Conservation (phyloP, 2,113 vertebrate genomes). For the Promerops cafer region DNA sequence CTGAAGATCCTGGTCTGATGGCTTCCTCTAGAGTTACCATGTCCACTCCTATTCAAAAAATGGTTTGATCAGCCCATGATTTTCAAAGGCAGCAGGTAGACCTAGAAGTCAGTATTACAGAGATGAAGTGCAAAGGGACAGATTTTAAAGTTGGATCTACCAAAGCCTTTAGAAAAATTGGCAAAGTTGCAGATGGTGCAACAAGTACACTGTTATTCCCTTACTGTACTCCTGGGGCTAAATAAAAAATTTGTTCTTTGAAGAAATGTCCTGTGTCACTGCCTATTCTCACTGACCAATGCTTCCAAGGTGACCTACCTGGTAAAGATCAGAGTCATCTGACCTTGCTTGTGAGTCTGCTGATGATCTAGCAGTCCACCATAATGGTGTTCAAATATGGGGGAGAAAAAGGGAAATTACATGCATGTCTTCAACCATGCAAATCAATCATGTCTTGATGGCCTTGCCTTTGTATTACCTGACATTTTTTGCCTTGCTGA, state of each 20-base stretch:
- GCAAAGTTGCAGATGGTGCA: not conserved
- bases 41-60: not conserved
- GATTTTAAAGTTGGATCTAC: not conserved
- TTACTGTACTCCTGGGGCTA: not conserved
- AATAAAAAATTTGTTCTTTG: not conserved
- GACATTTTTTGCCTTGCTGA: not conserved
- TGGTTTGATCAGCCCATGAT: not conserved
- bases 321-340: not conserved
- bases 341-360: not conserved
- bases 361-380: not conserved
- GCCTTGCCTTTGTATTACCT: not conserved
- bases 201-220: not conserved
- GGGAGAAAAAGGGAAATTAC: not conserved
- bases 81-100: not conserved
- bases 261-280: not conserved
- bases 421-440: not conserved
- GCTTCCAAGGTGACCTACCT: not conserved
- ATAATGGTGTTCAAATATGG: not conserved
- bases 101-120: not conserved
- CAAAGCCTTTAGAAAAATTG: not conserved
- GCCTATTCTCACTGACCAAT: not conserved
- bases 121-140: not conserved
- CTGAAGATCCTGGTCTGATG: not conserved
- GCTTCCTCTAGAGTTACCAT: not conserved
- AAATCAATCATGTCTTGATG: not conserved